Conservation (phyloP, 2,797 vertebrate genomes). For the Myotis pilosus region DNA sequence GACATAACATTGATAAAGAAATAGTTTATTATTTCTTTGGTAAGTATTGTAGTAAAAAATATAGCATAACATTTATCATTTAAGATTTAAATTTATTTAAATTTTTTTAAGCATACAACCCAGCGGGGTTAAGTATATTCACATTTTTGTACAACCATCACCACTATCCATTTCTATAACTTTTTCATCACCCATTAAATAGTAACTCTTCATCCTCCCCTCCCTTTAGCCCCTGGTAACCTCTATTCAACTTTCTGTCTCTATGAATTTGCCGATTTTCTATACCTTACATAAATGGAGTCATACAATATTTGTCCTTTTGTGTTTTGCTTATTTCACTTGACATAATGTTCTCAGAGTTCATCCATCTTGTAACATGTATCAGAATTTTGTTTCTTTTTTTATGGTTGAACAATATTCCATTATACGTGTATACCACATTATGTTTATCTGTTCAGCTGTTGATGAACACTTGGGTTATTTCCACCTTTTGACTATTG, state of each 20-base stretch:
- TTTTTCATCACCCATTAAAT: neutral
- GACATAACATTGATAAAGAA: neutral
- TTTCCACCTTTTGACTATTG: neutral
- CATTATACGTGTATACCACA: neutral
- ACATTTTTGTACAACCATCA: neutral
- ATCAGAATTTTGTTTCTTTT: neutral
- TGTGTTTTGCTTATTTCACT: neutral
- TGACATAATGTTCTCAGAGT: neutral
- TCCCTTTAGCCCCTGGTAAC: neutral
- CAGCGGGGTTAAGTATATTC: neutral
- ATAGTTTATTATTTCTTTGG: conserved; percentile 27
- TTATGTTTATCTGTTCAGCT: neutral
- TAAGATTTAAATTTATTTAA: neutral
- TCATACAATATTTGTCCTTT: neutral
- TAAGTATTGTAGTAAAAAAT: neutral
- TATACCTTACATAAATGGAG: neutral
- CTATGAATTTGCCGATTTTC: neutral
- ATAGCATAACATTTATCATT: neutral
- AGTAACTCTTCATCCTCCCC: neutral
- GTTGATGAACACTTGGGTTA: neutral
- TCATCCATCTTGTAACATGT: neutral
- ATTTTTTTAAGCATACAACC: neutral
- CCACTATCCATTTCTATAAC: neutral
- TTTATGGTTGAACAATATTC: neutral
- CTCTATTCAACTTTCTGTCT: neutral